Evolutionary conservation across 2,797 vertebrate genomes (phyloP).

Genomic region (Sorex maritimensis): DNA sequence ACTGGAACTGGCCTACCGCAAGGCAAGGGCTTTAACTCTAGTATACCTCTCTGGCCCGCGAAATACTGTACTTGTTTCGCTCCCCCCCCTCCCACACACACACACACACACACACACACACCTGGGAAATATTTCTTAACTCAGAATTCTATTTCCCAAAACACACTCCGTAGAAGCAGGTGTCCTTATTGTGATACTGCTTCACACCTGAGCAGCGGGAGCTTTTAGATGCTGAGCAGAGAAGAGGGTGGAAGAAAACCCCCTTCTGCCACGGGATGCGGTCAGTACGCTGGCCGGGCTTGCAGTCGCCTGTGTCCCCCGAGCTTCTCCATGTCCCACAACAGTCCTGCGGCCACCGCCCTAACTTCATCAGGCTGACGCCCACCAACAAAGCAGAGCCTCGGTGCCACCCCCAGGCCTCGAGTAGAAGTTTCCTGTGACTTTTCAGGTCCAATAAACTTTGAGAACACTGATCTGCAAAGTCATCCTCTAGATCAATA

Average conservation of each 20-base stretch:
- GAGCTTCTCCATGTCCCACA: not conserved
- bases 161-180: slow-evolving; percentile 51
- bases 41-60: too few species aligned
- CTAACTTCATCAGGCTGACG: not conserved
- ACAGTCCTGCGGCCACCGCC: not conserved
- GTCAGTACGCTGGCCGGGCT: not conserved
- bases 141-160: slow-evolving; percentile 56
- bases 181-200: not conserved
- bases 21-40: too few species aligned
- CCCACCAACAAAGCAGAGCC: not conserved
- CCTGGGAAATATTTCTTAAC: slow-evolving; percentile 1
- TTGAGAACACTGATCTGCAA: slow-evolving; percentile 25
- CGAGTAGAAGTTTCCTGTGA: slow-evolving; percentile 14
- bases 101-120: too few species aligned
- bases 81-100: too few species aligned
- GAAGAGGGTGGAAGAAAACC: slow-evolving; percentile 31
- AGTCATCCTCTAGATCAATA: slow-evolving; percentile 11
- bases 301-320: not conserved
- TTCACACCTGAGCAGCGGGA: slow-evolving; percentile 7
- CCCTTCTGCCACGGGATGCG: not conserved
- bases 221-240: slow-evolving; percentile 8
- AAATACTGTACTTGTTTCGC: too few species aligned
- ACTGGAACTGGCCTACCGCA: too few species aligned
- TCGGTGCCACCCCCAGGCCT: not conserved
- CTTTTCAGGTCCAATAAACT: not conserved